Percentiles rank a stretch among this genome's conserved stretches.
These are phyloP conservation scores for Chirona hameri DNA, from an alignment of 2,888 invertebrate species.

Conservation along the genomic window DNA sequence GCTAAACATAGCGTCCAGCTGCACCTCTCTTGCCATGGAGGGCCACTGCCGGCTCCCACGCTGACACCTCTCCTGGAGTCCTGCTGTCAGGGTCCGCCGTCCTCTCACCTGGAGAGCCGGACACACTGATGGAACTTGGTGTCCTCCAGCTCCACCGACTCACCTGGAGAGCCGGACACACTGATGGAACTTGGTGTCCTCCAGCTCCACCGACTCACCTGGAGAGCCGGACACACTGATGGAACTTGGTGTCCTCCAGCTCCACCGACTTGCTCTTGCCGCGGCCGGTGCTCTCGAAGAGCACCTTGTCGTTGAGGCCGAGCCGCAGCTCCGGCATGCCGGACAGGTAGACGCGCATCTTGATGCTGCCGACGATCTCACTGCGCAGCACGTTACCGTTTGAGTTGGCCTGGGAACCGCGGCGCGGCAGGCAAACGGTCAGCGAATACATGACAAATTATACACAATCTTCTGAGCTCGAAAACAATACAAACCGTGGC, in stretches of 20 bases:
- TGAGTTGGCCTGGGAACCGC: conserved; percentile 66
- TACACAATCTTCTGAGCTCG: too few relatives aligned
- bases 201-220: conserved; percentile 49
- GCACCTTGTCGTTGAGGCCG: conserved; percentile 92
- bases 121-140: too few relatives aligned
- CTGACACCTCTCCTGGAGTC: too few relatives aligned
- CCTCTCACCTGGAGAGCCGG: too few relatives aligned
- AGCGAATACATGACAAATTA: too few relatives aligned
- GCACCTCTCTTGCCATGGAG: too few relatives aligned
- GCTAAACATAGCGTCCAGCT: too few relatives aligned
- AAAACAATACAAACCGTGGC: too few relatives aligned
- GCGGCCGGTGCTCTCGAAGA: conserved; percentile 95
- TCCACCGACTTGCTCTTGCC: conserved; percentile 98
- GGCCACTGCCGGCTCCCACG: too few relatives aligned
- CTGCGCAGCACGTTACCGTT: conserved; percentile 94
- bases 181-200: too few relatives aligned
- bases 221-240: conserved; percentile 94
- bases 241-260: conserved; percentile 97
- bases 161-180: conserved; percentile 57
- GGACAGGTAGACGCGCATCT: conserved; percentile 96
- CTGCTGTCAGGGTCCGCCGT: too few relatives aligned
- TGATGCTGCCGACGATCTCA: conserved; percentile 97
- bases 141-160: too few relatives aligned
- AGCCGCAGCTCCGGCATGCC: conserved; percentile 97
- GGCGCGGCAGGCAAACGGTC: conserved; percentile 1